Evolutionary conservation across 2,797 vertebrate species (phyloP).

Genomic region (Ciconia nigra): DNA sequence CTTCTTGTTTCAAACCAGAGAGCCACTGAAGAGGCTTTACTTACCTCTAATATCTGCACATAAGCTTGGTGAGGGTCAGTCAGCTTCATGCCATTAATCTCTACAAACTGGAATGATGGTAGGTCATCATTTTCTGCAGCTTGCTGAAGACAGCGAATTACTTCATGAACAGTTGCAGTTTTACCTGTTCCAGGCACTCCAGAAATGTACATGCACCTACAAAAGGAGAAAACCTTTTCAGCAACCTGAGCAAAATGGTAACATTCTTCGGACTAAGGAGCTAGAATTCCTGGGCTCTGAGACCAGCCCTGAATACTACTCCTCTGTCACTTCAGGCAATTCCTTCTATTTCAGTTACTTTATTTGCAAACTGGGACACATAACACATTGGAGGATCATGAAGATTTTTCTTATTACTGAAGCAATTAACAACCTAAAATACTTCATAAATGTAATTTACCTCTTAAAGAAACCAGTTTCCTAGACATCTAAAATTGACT

Average conservation of each 20-base stretch:
- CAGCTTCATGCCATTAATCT: constrained; percentile 98
- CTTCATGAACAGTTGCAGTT: constrained; percentile 93
- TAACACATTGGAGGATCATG: not conserved
- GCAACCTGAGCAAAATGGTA: not conserved
- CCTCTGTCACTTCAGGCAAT: not conserved
- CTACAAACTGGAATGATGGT: constrained; percentile 83
- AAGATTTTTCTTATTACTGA: not conserved
- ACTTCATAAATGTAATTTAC: not conserved
- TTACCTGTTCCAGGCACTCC: constrained; percentile 97
- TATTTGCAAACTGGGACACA: not conserved
- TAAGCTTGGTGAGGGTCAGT: constrained; percentile 96
- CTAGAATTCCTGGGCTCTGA: not conserved
- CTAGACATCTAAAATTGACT: not conserved
- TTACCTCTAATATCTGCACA: constrained; percentile 90
- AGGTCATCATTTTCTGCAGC: constrained; percentile 82
- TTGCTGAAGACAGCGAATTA: constrained; percentile 84
- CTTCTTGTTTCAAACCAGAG: not conserved
- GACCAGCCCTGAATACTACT: not conserved
- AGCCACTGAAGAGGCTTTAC: not conserved
- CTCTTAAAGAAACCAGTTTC: not conserved
- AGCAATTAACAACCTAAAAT: not conserved
- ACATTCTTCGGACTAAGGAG: not conserved
- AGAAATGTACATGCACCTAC: constrained; percentile 97
- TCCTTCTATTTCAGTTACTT: not conserved
- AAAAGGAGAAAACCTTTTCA: not conserved